These are phyloP conservation scores for Merodon equestris DNA, from an alignment of 2,888 invertebrate species.

Conservation along the genomic window DNA sequence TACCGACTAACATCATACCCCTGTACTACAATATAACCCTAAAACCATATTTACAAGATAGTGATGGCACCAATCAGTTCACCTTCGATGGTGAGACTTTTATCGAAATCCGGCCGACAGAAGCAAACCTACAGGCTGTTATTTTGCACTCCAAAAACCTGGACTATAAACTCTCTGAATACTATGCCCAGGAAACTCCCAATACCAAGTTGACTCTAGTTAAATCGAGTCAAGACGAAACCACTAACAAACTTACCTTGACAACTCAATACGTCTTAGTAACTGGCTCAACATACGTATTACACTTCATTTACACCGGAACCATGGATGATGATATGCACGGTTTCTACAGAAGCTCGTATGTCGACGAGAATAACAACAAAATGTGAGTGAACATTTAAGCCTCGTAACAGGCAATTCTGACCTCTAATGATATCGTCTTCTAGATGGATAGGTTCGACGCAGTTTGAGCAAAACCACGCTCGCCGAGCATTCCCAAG, in stretches of 20 bases:
- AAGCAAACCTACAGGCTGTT: slow-evolving; percentile 76
- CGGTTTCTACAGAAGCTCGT: slow-evolving; percentile 80
- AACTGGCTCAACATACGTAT: slow-evolving; percentile 76
- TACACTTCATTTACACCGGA: slow-evolving; percentile 80
- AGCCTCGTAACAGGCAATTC: not conserved
- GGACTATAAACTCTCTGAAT: slow-evolving; percentile 69
- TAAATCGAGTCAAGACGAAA: slow-evolving; percentile 66
- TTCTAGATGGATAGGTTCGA: slow-evolving; percentile 82
- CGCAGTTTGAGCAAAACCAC: slow-evolving; percentile 85
- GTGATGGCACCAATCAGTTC: slow-evolving; percentile 72
- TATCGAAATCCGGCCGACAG: slow-evolving; percentile 79
- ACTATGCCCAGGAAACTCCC: slow-evolving; percentile 67
- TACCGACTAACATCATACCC: slow-evolving; percentile 78
- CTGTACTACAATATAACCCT: slow-evolving; percentile 80
- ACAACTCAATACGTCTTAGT: slow-evolving; percentile 75
- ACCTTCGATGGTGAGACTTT: slow-evolving; percentile 76
- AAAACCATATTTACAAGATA: slow-evolving; percentile 79
- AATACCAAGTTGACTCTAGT: slow-evolving; percentile 70
- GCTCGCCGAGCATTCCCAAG: slow-evolving; percentile 88
- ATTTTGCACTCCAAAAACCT: slow-evolving; percentile 80
- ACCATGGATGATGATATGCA: slow-evolving; percentile 80
- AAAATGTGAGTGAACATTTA: slow-evolving; percentile 71
- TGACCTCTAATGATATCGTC: not conserved
- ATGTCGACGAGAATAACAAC: slow-evolving; percentile 76
- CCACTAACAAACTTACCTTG: slow-evolving; percentile 79